phyloP scores from a whole-genome alignment of 2,113 vertebrate genomes.

The Hyperopisus bebe region DNA sequence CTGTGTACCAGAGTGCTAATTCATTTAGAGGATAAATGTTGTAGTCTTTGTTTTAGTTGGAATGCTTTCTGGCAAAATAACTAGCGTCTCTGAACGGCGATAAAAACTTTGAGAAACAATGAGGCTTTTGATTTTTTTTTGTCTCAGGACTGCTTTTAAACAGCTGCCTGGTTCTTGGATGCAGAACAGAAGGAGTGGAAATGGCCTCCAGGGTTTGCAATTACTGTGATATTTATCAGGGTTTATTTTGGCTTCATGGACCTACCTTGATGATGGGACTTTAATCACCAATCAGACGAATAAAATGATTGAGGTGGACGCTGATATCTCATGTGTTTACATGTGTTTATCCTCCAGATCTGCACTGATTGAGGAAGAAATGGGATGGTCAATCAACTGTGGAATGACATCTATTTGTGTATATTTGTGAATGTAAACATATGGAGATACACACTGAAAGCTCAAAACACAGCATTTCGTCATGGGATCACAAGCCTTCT shows the following conservation, averaged over 20 bases:
- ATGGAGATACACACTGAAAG: not conserved
- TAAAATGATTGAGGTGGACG: constrained; percentile 22
- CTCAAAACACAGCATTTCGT: not conserved
- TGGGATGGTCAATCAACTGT: not conserved
- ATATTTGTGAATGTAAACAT: not conserved
- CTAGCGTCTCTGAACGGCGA: constrained; percentile 43
- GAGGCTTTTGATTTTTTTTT: constrained; percentile 50
- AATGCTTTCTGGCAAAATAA: constrained; percentile 36
- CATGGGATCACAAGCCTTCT: not conserved
- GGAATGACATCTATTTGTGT: not conserved
- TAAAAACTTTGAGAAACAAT: constrained; percentile 54
- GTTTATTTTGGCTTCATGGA: constrained; percentile 28
- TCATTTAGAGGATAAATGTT: constrained; percentile 52
- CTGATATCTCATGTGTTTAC: not conserved
- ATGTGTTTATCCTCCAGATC: constrained; percentile 23
- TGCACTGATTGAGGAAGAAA: not conserved
- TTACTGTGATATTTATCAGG: constrained; percentile 58
- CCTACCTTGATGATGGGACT: constrained; percentile 29
- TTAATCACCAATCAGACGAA: constrained; percentile 42
- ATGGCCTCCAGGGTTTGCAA: constrained; percentile 55
- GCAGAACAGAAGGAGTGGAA: constrained; percentile 43
- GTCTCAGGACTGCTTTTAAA: constrained; percentile 51
- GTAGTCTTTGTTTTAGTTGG: constrained; percentile 58
- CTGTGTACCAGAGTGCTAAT: constrained; percentile 49
- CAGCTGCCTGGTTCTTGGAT: constrained; percentile 53